phyloP scores from a whole-genome alignment of 2,113 vertebrate genomes.

The Plecotus auritus region DNA sequence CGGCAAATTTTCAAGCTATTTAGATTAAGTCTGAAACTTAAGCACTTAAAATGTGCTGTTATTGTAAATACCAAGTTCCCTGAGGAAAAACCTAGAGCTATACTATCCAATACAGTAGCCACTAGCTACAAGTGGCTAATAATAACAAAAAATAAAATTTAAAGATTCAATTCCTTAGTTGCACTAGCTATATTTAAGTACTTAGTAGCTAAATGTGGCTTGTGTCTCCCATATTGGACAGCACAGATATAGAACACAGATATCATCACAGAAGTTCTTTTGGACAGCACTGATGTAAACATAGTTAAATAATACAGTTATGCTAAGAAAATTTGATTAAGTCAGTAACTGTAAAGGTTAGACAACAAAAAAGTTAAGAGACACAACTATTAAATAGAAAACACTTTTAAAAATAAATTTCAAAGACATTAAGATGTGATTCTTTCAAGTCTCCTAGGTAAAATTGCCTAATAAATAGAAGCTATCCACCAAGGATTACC shows the following conservation, averaged over 20 bases:
- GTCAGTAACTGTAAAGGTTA: background rate
- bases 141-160: background rate
- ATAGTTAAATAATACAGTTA: background rate
- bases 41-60: background rate
- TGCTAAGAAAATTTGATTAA: slow-evolving; percentile 12
- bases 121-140: background rate
- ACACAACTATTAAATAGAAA: slow-evolving; percentile 38
- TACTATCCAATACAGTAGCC: background rate
- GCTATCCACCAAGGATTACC: background rate
- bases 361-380: background rate
- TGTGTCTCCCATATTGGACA: background rate
- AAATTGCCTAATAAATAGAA: slow-evolving; percentile 46
- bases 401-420: slow-evolving; percentile 45
- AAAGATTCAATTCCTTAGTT: background rate
- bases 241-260: background rate
- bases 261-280: background rate
- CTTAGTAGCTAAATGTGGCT: background rate
- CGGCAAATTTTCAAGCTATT: background rate
- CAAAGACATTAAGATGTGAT: background rate
- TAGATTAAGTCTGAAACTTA: background rate
- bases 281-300: background rate
- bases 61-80: background rate
- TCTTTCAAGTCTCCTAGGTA: background rate
- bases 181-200: background rate
- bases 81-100: background rate